Evolutionary conservation across 2,888 invertebrate species (phyloP), one percentile per base, ranked within the genome.

Genomic region (Crossocerus cetratus): DNA sequence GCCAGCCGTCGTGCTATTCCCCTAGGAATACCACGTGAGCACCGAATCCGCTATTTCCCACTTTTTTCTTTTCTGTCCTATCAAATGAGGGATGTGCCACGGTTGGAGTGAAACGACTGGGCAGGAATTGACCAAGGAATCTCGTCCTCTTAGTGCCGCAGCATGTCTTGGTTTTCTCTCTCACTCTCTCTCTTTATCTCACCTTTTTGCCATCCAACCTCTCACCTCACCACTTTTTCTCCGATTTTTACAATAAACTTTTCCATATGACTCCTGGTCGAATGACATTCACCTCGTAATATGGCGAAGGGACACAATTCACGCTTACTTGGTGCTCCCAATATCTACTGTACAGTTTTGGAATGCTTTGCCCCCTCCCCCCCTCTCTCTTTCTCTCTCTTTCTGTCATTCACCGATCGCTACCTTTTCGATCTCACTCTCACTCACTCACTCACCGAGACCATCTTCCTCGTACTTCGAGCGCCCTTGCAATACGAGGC

Each of bases 141-240:
- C 5, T 49, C 43, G 68, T 60, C 45, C 44, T 59, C 49, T 76
- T 69, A 74, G 49, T 71, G 60, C n/a, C 71, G 62, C 62, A 74
- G 80, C 79, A 79, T 80, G 80, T 79, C 60, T 78, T 78, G 65
- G 55, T 63, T 62, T 56, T 69, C 20, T n/a, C n/a, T n/a, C n/a
- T n/a, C n/a, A 23, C 2, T 23, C 23, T 23, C 23, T 44, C 11
- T 68, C 45, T 57, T 69, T 59, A 53, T 55, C 53, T 58, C 61
- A 54, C 16, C 11, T 32, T 54, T 55, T 22, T 42, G 16, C 32
- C 55, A 13, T 44, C 53, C 2, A 23, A 23, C 4, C 4, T 23
- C 23, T 23, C 4, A 23, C 23, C 4, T 32, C 23, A 32, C 23
- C 8, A 5, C 2, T 32, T 32, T 32, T 2, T 32, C 23, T 0